Evolutionary conservation across 1,140 invertebrate species (phyloP), one percentile per base, ranked within the genome.

Genomic region (Drosophila ogumai): DNA sequence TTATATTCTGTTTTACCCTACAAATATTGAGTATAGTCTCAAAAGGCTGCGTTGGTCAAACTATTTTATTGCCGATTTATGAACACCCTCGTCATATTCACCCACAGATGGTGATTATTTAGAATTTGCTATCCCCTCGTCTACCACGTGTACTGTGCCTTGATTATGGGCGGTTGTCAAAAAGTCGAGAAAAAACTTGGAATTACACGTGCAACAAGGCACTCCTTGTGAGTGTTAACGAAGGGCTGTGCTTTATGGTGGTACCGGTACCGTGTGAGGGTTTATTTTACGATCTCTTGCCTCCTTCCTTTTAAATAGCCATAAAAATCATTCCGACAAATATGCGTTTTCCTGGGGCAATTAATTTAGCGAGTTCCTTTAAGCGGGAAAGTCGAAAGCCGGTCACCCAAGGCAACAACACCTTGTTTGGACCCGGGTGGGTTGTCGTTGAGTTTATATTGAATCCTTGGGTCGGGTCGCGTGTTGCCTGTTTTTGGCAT

Each of bases 371-470:
- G 41, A 47, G 61, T 64, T 55, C 46, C 22, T 77, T 68, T 59
- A 58, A 54, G 3, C 25, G 57, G 47, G 49, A 67, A 65, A 19
- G 41, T 25, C 64, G 75, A 64, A 25, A 46, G 34, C 64, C 50
- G 80, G 75, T 82, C 81, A 75, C 75, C 65, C 44, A 47, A 74
- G 67, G 67, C 52, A 57, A 79, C 72, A 71, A 88, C 76, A 87
- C 82, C 72, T 82, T 88, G 46, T 76, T 63, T 44, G 44, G 47
- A 5, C 46, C 55, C 46, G 57, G 44, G 56, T 79, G 66, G 52
- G 68, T 59, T 6, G 49, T 32, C 15, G 49, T 25, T 19, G 49
- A 28, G 25, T 55, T 54, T 36, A 36, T 15, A 17, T 49, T 31
- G 36, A 63, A 46, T 36, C 9, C 19, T 15, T 19, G n/a, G 31